Evolutionary conservation across 2,888 invertebrate genomes (phyloP).

Genomic region (Agrochola litura): DNA sequence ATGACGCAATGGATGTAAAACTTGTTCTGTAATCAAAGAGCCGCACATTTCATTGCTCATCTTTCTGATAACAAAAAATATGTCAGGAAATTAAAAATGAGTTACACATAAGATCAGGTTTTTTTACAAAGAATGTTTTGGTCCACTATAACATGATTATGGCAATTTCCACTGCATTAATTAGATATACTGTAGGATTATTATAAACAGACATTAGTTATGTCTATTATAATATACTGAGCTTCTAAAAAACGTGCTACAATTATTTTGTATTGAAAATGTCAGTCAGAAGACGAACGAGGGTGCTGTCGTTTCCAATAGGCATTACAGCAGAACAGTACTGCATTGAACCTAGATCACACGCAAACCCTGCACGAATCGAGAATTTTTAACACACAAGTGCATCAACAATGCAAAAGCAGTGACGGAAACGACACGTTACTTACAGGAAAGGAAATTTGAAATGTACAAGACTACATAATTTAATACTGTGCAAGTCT

Average conservation of each 20-base stretch:
- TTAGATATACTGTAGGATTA: background rate
- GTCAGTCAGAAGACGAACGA: background rate
- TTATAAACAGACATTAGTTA: background rate
- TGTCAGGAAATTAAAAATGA: background rate
- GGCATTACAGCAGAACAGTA: background rate
- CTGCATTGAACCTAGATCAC: background rate
- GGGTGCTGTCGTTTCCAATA: background rate
- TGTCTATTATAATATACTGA: too few relatives aligned
- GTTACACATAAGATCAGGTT: background rate
- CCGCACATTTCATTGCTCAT: background rate
- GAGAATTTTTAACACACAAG: constrained; percentile 12
- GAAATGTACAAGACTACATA: constrained; percentile 6
- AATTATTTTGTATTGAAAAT: background rate
- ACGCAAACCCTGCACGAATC: constrained; percentile 13
- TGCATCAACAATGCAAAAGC: constrained; percentile 24
- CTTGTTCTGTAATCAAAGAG: constrained; percentile 14
- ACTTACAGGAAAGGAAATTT: constrained; percentile 1
- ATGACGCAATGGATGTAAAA: constrained; percentile 23
- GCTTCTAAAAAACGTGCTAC: too few relatives aligned
- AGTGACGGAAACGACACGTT: background rate
- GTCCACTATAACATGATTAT: background rate
- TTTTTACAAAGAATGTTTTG: background rate
- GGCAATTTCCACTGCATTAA: background rate
- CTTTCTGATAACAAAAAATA: background rate
- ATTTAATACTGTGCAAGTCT: background rate